Conservation (phyloP, 2,797 vertebrate species). For the Poecilia wingei region DNA sequence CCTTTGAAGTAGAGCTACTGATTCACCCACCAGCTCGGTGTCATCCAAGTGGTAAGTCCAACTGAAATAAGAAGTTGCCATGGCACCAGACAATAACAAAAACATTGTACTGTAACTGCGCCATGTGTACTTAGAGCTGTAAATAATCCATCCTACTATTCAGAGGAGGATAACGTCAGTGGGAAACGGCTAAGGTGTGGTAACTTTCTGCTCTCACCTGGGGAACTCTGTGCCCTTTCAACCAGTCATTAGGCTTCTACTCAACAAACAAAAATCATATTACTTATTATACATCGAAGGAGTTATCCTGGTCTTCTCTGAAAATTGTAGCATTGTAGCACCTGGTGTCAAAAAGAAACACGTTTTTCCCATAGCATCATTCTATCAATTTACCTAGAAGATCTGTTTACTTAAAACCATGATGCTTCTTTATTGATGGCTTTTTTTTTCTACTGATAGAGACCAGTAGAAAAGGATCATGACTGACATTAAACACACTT, state of each 20-base stretch:
- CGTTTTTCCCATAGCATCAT: not conserved
- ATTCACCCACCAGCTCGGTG: not conserved
- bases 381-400: not conserved
- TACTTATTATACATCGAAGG: too few relatives aligned
- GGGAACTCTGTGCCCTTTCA: not conserved
- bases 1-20: not conserved
- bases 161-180: not conserved
- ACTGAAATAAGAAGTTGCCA: not conserved
- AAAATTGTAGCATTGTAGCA: too few relatives aligned
- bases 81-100: constrained; percentile 1
- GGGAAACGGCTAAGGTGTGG: not conserved
- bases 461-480: not conserved
- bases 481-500: not conserved
- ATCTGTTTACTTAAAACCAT: not conserved
- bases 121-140: not conserved
- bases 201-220: not conserved
- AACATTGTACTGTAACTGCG: not conserved
- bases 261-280: too few relatives aligned
- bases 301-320: too few relatives aligned
- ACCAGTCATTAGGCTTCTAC: too few relatives aligned
- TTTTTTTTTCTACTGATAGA: too few relatives aligned
- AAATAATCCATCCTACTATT: not conserved
- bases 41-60: not conserved
- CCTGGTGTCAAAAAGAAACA: too few relatives aligned
- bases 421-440: not conserved